Percentiles rank a stretch among this genome's conserved stretches.
Conservation (phyloP, 2,113 vertebrate genomes). For the Sterrhoptilus dennistouni region DNA sequence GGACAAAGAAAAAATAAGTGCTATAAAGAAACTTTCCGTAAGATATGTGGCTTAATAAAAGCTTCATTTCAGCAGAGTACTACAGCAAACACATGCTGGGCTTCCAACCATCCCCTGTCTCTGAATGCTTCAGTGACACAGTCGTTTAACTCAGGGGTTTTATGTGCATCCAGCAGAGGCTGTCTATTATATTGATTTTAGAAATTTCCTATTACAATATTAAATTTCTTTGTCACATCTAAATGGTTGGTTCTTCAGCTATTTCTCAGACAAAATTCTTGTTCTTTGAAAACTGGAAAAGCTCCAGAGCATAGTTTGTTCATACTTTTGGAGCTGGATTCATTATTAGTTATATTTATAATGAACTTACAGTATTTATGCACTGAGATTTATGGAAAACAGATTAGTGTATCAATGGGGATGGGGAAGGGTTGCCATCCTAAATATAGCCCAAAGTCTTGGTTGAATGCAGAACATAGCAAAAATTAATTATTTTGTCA, state of each 20-base stretch:
- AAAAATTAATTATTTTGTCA: slow-evolving; percentile 17
- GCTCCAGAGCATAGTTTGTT: slow-evolving; percentile 9
- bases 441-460: slow-evolving; percentile 1
- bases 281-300: neutral
- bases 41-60: slow-evolving; percentile 55
- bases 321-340: neutral
- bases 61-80: slow-evolving; percentile 5
- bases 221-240: slow-evolving; percentile 33
- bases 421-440: neutral
- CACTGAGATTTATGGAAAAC: slow-evolving; percentile 35
- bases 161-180: slow-evolving; percentile 16
- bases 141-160: slow-evolving; percentile 29
- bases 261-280: slow-evolving; percentile 18
- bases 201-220: slow-evolving; percentile 32
- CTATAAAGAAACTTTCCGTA: slow-evolving; percentile 13
- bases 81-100: slow-evolving; percentile 23
- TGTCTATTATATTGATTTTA: slow-evolving; percentile 48
- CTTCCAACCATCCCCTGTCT: slow-evolving; percentile 4
- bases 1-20: slow-evolving; percentile 7
- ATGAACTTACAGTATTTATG: slow-evolving; percentile 30
- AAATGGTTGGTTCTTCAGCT: neutral
- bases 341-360: slow-evolving; percentile 44
- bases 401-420: neutral
- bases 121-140: slow-evolving; percentile 11
- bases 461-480: neutral